Percentiles rank a stretch among this genome's conserved stretches.
Conservation (phyloP, 2,888 invertebrate genomes). For the Drosophila prolongata region DNA sequence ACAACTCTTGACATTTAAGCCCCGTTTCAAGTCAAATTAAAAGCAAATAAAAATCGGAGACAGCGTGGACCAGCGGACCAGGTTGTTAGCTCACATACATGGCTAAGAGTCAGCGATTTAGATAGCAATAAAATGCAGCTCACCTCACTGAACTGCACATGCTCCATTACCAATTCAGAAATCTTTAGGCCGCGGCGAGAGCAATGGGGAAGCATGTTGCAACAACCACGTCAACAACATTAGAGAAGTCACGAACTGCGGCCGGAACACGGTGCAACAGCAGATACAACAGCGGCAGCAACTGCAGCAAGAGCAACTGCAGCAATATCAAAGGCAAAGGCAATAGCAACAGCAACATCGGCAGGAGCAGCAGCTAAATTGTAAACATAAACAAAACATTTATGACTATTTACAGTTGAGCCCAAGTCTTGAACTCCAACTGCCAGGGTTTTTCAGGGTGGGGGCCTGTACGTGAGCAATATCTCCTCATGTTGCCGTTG, state of each 20-base stretch:
- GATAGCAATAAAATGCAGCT: constrained; percentile 76
- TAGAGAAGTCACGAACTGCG: constrained; percentile 74
- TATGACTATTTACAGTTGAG: constrained; percentile 78
- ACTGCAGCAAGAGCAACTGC: constrained; percentile 11
- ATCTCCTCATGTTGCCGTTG: constrained; percentile 12
- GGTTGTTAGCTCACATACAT: constrained; percentile 52
- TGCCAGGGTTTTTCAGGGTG: constrained; percentile 6
- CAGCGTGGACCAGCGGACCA: constrained; percentile 17
- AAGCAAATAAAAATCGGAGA: constrained; percentile 70
- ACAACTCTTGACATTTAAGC: constrained; percentile 64
- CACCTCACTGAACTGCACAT: constrained; percentile 75
- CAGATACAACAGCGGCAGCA: constrained; percentile 43
- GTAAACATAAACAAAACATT: constrained; percentile 79
- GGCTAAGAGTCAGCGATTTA: constrained; percentile 69
- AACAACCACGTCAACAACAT: constrained; percentile 76
- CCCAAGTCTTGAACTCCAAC: constrained; percentile 42
- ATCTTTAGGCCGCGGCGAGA: constrained; percentile 55
- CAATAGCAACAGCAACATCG: constrained; percentile 24
- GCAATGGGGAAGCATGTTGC: constrained; percentile 42
- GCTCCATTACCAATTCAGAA: constrained; percentile 75
- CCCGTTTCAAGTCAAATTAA: constrained; percentile 68
- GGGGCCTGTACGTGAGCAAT: constrained; percentile 57
- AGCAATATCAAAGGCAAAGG: constrained; percentile 31
- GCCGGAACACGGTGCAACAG: constrained; percentile 41
- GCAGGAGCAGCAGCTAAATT: constrained; percentile 71